A percentile compares a stretch with the other conserved stretches of the same genome.
Conservation (phyloP, 1,140 invertebrate species). For the Physella acuta region DNA sequence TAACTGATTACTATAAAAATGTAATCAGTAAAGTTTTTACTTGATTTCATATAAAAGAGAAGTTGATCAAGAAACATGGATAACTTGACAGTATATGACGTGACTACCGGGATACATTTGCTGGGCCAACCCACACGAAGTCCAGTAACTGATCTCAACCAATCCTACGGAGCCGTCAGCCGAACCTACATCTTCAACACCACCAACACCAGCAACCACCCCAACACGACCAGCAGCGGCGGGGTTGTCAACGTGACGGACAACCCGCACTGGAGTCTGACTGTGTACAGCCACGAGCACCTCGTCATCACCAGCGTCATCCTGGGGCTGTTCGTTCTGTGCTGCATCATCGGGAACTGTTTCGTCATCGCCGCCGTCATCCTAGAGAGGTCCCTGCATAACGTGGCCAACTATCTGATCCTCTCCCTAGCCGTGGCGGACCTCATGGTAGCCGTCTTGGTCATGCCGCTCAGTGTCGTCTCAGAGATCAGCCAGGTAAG, state of each 20-base stretch:
- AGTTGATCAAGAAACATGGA: too few species aligned
- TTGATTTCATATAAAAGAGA: too few species aligned
- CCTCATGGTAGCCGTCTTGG: conserved; percentile 82
- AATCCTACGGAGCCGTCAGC: too few species aligned
- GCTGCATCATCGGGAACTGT: conserved; percentile 75
- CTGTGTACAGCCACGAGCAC: conserved; percentile 32
- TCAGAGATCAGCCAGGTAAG: conserved; percentile 63
- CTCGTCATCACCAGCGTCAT: conserved; percentile 39
- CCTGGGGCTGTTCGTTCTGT: conserved; percentile 59
- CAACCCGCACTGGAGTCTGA: conserved; percentile 15
- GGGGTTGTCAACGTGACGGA: background rate
- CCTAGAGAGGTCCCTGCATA: conserved; percentile 79
- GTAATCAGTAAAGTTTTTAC: too few species aligned
- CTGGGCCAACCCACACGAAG: too few species aligned
- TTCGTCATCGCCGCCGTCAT: conserved; percentile 92
- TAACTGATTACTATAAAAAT: too few species aligned
- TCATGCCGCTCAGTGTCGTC: conserved; percentile 61
- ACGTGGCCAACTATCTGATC: conserved; percentile 93
- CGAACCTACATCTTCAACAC: too few species aligned
- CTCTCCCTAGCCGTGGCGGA: conserved; percentile 94
- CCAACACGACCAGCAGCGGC: too few species aligned
- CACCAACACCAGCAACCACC: too few species aligned
- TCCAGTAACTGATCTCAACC: too few species aligned
- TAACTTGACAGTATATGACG: too few species aligned
- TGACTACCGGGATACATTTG: too few species aligned